Conservation (phyloP, 2,888 invertebrate species). For the Copidosoma aretas region DNA sequence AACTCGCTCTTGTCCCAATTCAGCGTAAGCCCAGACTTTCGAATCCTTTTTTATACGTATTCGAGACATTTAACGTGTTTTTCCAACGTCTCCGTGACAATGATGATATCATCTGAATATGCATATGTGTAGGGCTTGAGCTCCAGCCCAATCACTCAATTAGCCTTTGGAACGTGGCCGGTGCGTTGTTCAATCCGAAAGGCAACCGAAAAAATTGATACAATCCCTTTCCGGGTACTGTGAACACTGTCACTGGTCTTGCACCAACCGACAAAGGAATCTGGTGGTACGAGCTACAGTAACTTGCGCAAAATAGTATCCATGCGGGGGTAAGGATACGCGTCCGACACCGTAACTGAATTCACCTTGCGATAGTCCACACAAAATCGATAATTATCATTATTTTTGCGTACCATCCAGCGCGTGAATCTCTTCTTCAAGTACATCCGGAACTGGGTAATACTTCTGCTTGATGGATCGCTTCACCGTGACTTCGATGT, state of each 20-base stretch:
- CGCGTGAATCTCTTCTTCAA: too few species aligned
- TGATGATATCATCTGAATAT: constrained; percentile 42
- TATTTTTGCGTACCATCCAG: not conserved
- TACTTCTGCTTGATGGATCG: too few species aligned
- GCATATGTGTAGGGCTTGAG: constrained; percentile 37
- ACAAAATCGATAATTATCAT: constrained; percentile 30
- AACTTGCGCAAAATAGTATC: constrained; percentile 47
- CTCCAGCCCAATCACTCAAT: constrained; percentile 43
- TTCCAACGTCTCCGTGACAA: constrained; percentile 39
- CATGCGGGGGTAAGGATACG: constrained; percentile 39
- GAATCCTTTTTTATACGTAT: constrained; percentile 17
- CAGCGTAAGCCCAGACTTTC: constrained; percentile 26
- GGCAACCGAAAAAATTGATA: constrained; percentile 43
- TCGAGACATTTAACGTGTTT: constrained; percentile 34
- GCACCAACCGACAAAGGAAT: constrained; percentile 30
- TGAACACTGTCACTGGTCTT: constrained; percentile 43
- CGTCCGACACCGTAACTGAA: constrained; percentile 44
- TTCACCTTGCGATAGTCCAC: constrained; percentile 46
- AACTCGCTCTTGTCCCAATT: constrained; percentile 42
- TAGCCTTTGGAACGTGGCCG: constrained; percentile 43
- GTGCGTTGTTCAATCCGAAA: constrained; percentile 36
- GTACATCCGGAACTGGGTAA: not conserved
- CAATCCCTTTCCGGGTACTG: constrained; percentile 41
- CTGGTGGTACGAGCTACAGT: constrained; percentile 41
- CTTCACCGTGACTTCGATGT: too few species aligned